Evolutionary conservation across 2,888 invertebrate genomes (phyloP).

Genomic region (Eledona agricola): DNA sequence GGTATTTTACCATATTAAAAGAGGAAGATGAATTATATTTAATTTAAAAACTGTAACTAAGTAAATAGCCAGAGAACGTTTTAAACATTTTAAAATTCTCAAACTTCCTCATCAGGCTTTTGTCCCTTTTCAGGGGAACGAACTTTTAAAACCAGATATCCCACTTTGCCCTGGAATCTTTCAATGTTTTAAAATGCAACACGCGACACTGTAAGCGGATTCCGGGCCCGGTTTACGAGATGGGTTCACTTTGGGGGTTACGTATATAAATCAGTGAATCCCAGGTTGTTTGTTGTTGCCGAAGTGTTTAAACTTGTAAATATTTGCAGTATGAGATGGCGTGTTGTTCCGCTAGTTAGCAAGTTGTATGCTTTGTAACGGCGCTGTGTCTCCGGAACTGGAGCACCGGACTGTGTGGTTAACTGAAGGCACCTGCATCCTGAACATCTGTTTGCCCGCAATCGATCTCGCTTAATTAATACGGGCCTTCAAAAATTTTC

Average conservation of each 20-base stretch:
- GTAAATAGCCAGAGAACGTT: too few species aligned
- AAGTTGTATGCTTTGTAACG: slow-evolving; percentile 33
- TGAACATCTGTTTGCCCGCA: slow-evolving; percentile 29
- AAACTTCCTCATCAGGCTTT: too few species aligned
- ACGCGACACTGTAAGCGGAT: not conserved
- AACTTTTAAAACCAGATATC: too few species aligned
- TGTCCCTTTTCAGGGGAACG: too few species aligned
- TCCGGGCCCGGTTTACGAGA: not conserved
- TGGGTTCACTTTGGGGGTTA: too few species aligned
- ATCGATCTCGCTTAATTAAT: slow-evolving; percentile 41
- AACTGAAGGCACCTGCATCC: slow-evolving; percentile 38
- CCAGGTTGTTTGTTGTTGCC: slow-evolving; percentile 16
- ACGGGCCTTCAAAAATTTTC: too few species aligned
- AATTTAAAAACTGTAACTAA: too few species aligned
- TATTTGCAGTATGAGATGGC: slow-evolving; percentile 29
- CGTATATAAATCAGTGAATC: slow-evolving; percentile 20
- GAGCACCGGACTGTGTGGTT: slow-evolving; percentile 28
- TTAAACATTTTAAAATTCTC: too few species aligned
- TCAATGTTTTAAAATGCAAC: too few species aligned
- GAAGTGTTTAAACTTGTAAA: slow-evolving; percentile 32
- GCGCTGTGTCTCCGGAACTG: slow-evolving; percentile 34
- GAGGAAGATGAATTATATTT: too few species aligned
- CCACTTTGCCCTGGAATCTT: too few species aligned
- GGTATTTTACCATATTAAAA: too few species aligned
- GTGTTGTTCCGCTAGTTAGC: slow-evolving; percentile 31